Evolutionary conservation across 1,140 invertebrate species (phyloP), one percentile per base, ranked within the genome.

Genomic region (Meloidogyne hapla): DNA sequence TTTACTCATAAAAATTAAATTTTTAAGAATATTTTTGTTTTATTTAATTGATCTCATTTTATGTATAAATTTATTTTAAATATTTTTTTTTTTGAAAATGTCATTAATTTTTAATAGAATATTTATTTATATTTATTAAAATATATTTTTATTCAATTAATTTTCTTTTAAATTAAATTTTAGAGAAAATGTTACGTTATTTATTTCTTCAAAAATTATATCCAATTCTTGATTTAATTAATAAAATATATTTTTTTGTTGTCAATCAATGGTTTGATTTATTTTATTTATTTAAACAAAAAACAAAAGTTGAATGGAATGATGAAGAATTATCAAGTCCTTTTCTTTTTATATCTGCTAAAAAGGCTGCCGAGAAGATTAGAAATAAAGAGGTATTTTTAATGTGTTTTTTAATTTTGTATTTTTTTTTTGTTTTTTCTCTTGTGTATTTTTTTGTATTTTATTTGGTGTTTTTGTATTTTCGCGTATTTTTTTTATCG

Each of bases 261-360:
- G 42, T 72, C 9, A 63, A 25, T 33, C 25, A 12, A 15, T 12
- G 28, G 15, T 72, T 72, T 25, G 18, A 23, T 21, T 38, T 72
- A 21, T 40, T 72, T 63, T 40, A 72, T 63, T 10, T n/a, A 21
- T 72, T 72, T 15, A 56, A 48, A 25, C 73, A 45, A 13, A 74
- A 67, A 64, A 15, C 18, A n/a, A 66, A 48, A 10, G 73, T 74
- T 26, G 23, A 28, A 70, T 66, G 64, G 73, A 65, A n/a, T 21
- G 56, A 33, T n/a, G 45, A 64, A 18, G 71, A 73, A 67, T 33
- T 21, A 40, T 15, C 48, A 28, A 64, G 67, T 69, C 63, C 38
- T n/a, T 42, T 79, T 12, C 56, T 78, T 15, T 70, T 74, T 33
- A 56, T 79, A 13, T 66, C 70, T 21, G 78, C 76, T 8, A 74